Percentiles rank a stretch among this genome's conserved stretches.
Conservation (phyloP, 2,113 vertebrate species). For the Leucopternis melanops region DNA sequence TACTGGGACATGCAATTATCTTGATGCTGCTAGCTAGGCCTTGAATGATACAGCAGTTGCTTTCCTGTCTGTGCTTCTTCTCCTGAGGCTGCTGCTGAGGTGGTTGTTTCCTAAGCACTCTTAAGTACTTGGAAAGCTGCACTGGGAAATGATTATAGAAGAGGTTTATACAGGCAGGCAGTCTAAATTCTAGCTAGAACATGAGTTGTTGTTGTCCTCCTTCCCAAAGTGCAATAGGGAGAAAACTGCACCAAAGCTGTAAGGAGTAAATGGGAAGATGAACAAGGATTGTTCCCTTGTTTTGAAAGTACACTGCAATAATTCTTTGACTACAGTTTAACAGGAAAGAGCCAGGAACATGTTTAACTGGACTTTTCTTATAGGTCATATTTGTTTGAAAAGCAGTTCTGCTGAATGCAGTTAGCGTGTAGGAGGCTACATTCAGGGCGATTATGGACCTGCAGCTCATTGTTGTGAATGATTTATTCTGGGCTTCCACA, state of each 20-base stretch:
- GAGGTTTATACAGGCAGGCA: background rate
- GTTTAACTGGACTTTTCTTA: background rate
- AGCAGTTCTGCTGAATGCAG: constrained; percentile 22
- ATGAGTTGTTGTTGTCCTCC: background rate
- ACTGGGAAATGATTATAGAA: background rate
- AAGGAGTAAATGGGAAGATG: background rate
- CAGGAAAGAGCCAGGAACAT: background rate
- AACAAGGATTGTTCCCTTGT: background rate
- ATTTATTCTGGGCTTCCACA: background rate
- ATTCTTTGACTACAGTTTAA: rapidly evolving
- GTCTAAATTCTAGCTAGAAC: background rate
- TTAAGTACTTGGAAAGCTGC: rapidly evolving
- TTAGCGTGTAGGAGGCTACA: background rate
- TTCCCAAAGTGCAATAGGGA: background rate
- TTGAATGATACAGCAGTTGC: background rate
- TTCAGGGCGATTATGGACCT: background rate
- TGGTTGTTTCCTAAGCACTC: background rate
- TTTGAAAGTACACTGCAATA: background rate
- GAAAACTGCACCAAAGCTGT: background rate
- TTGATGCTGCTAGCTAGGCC: background rate
- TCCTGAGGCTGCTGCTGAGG: background rate
- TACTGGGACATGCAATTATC: rapidly evolving
- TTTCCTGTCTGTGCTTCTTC: background rate
- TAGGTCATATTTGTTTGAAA: constrained; percentile 32
- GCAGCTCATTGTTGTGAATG: background rate